Conservation (phyloP, 2,797 vertebrate species). For the Cynopterus sphinx region DNA sequence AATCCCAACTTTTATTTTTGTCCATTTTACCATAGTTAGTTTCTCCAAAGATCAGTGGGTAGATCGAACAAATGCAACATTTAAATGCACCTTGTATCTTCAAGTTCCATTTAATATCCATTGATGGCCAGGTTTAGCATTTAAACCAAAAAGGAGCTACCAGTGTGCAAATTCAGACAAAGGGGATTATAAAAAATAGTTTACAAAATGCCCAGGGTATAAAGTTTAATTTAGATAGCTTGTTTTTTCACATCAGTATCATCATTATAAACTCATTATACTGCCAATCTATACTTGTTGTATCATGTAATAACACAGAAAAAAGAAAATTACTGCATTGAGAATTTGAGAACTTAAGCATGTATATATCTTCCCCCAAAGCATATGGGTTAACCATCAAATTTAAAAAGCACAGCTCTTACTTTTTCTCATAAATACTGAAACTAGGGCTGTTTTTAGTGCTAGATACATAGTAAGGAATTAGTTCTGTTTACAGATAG, state of each 20-base stretch:
- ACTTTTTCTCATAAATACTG: neutral
- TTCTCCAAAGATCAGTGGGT: neutral
- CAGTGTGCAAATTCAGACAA: neutral
- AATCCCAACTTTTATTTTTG: neutral
- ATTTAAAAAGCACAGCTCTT: neutral
- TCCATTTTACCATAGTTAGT: neutral
- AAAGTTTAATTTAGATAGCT: slow-evolving; percentile 34
- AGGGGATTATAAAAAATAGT: neutral
- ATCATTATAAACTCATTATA: slow-evolving; percentile 10
- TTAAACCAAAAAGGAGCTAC: neutral
- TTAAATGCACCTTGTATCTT: neutral
- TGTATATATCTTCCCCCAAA: neutral
- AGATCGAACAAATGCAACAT: neutral
- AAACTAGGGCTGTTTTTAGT: neutral
- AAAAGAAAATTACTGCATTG: neutral
- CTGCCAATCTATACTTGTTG: neutral
- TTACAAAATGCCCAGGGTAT: neutral
- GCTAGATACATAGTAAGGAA: neutral
- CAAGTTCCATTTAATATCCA: neutral
- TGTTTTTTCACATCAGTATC: neutral
- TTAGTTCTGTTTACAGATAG: slow-evolving; percentile 46
- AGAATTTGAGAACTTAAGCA: neutral
- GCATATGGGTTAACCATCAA: neutral
- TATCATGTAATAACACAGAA: neutral
- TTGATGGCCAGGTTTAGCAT: neutral